phyloP scores from a whole-genome alignment of 2,797 vertebrate genomes.

The Coregonus suidteri region DNA sequence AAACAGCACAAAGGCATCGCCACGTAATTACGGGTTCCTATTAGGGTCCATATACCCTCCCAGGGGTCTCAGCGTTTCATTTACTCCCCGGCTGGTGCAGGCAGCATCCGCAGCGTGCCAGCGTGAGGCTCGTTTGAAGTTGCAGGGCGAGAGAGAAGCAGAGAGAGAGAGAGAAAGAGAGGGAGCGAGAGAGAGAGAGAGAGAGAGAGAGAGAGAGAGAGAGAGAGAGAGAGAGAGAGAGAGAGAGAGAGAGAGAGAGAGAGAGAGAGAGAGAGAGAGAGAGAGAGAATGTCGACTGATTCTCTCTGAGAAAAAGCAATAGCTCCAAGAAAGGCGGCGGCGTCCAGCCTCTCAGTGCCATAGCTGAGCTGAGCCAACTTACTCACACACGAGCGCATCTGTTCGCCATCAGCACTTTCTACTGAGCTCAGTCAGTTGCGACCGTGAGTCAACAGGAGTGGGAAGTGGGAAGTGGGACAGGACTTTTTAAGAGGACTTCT shows the following conservation, averaged over 20 bases:
- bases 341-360: constrained; percentile 65
- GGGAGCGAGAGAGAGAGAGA: constrained; percentile 5
- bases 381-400: constrained; percentile 77
- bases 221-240: constrained; percentile 20
- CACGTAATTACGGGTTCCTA: constrained; percentile 86
- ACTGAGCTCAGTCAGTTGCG: constrained; percentile 73
- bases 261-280: not conserved
- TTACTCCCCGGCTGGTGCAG: constrained; percentile 63
- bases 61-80: constrained; percentile 76
- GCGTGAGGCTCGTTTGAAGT: constrained; percentile 76
- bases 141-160: constrained; percentile 17
- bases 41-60: constrained; percentile 77
- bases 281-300: not conserved
- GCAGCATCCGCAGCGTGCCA: constrained; percentile 72
- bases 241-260: constrained; percentile 16
- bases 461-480: constrained; percentile 47
- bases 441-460: constrained; percentile 67
- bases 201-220: constrained; percentile 29
- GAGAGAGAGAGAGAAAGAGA: constrained; percentile 17
- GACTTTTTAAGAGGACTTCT: constrained; percentile 63
- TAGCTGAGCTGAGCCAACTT: constrained; percentile 67
- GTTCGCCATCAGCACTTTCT: constrained; percentile 81
- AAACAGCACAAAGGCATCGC: constrained; percentile 79
- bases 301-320: constrained; percentile 21
- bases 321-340: constrained; percentile 56